Base-by-base conservation (phyloP, 1,140 invertebrate species). In the Pararge aegeria region DNA sequence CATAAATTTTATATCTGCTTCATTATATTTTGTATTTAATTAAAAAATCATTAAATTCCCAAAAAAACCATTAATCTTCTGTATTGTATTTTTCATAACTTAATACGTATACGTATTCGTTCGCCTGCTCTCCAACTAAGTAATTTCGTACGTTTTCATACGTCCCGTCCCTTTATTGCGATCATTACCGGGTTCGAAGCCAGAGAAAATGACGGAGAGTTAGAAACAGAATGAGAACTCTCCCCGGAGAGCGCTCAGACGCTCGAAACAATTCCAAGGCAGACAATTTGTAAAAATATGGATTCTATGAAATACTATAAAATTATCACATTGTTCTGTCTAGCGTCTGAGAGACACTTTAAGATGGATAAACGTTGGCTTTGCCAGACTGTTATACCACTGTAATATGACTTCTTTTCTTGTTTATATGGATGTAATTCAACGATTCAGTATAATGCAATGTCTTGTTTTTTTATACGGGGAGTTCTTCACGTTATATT, bases 91-190 rank as follows among this genome's bases (percentile, higher is more conserved):
- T n/a, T n/a, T n/a, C n/a, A n/a, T n/a, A n/a, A n/a, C n/a, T n/a
- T n/a, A n/a, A n/a, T n/a, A n/a, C n/a, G n/a, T n/a, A n/a, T 24
- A 24, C 24, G 24, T 24, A 34, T 34, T 10, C 10, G 30, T 34
- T 34, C 30, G 10, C 30, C 10, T 7, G 7, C 30, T 34, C 30
- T 12, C 10, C 10, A 12, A 34, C 30, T 34, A 34, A 34, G 73
- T 70, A 75, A 74, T 78, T 74, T 75, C 71, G 61, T 68, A 68
- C 61, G 69, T 66, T 68, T 70, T 68, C 72, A 53, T 67, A 62
- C 34, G 56, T 56, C 27, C 60, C 60, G 38, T 62, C 53, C 46
- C 53, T 50, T 61, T 62, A 62, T 62, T 55, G 52, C 46, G 53
- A 52, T 51, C 27, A 62, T 62, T 62, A 56, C 49, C 53, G 29